phyloP scores from a whole-genome alignment of 1,140 invertebrate species.

The Ips typographus region DNA sequence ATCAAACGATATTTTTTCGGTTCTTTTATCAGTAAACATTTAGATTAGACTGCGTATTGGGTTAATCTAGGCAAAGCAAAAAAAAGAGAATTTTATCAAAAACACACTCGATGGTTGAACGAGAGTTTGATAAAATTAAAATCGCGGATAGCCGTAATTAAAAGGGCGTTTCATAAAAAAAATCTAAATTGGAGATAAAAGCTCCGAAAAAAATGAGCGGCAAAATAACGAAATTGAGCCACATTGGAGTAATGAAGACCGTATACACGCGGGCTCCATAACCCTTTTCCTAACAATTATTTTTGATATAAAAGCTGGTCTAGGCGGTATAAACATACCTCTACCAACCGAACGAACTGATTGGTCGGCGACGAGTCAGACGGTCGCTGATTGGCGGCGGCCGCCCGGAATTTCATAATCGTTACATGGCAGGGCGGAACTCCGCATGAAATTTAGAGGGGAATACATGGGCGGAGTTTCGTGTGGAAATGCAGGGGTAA shows the following conservation, averaged over 20 bases:
- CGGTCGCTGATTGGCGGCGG: conserved; percentile 35
- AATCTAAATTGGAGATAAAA: conserved; percentile 22
- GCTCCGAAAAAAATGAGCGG: conserved; percentile 23
- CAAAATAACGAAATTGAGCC: conserved; percentile 35
- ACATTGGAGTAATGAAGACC: conserved; percentile 31
- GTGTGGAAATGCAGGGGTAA: conserved; percentile 34
- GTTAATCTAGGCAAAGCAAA: no score
- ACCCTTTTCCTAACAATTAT: conserved; percentile 45
- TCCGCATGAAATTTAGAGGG: conserved; percentile 22
- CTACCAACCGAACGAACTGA: conserved; percentile 25
- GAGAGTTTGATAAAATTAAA: no score
- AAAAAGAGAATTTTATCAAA: no score
- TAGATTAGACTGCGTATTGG: no score
- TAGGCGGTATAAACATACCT: conserved; percentile 41
- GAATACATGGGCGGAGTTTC: conserved; percentile 36
- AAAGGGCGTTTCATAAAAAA: conserved; percentile 4
- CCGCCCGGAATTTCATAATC: conserved; percentile 42
- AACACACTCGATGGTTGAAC: no score
- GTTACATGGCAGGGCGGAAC: conserved; percentile 37
- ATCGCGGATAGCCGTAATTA: not conserved
- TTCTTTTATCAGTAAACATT: no score
- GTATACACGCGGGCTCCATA: conserved; percentile 41
- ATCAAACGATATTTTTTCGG: no score
- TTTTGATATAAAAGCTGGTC: conserved; percentile 44
- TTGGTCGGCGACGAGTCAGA: conserved; percentile 35